phyloP scores from a whole-genome alignment of 2,113 vertebrate genomes.

The Fregata magnificens region DNA sequence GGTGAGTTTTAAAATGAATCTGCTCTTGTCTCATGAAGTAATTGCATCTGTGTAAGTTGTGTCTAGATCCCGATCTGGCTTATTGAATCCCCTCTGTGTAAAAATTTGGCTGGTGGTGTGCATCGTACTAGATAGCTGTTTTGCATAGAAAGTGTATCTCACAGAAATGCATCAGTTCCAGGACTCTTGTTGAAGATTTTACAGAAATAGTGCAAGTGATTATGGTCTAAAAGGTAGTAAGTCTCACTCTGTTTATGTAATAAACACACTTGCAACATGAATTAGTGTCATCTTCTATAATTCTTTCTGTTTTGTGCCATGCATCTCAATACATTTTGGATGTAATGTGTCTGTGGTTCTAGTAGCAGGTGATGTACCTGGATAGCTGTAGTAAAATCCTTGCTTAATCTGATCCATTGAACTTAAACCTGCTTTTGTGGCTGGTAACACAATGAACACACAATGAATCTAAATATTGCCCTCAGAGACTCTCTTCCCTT shows the following conservation, averaged over 20 bases:
- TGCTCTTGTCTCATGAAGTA: not conserved
- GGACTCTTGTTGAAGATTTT: not conserved
- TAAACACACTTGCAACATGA: not conserved
- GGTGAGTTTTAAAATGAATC: not conserved
- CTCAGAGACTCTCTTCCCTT: not conserved
- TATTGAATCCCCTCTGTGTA: not conserved
- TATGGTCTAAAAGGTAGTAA: not conserved
- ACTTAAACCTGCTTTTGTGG: not conserved
- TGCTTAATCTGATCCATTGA: not conserved
- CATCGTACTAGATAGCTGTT: not conserved
- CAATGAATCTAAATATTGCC: not conserved
- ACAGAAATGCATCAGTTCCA: not conserved
- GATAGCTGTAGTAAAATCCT: not conserved
- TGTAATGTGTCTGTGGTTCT: not conserved
- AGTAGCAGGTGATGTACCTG: not conserved
- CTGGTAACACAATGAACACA: not conserved
- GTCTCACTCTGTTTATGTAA: accelerated
- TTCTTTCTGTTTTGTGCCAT: not conserved
- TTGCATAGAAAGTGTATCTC: not conserved
- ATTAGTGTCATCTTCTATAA: not conserved
- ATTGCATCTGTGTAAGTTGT: not conserved
- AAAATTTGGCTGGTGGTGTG: not conserved
- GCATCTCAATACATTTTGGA: not conserved
- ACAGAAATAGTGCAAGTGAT: not conserved
- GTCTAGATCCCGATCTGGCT: not conserved